Conservation (phyloP, 2,888 invertebrate species). For the Anthophora plumipes region DNA sequence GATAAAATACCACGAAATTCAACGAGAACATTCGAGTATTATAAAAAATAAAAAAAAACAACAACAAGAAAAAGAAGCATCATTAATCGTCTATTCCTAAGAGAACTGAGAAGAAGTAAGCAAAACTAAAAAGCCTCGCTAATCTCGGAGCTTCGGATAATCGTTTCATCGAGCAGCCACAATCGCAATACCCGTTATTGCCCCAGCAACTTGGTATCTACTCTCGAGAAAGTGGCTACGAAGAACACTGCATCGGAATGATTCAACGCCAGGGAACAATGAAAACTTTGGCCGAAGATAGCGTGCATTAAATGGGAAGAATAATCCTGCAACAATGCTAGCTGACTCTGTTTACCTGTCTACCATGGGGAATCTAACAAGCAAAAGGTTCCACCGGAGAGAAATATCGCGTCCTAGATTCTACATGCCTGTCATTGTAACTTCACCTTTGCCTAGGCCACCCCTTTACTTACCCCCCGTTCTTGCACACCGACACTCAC, state of each 20-base stretch:
- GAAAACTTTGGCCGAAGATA: conserved; percentile 56
- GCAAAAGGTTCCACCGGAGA: conserved; percentile 4
- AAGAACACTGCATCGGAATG: conserved; percentile 50
- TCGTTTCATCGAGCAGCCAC: conserved; percentile 24
- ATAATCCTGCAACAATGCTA: conserved; percentile 56
- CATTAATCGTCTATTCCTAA: conserved; percentile 19
- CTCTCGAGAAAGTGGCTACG: conserved; percentile 38
- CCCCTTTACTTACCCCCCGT: neutral
- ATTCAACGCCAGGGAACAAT: conserved; percentile 55
- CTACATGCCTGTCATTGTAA: conserved; percentile 37
- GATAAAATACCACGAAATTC: neutral
- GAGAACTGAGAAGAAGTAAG: neutral
- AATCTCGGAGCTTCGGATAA: conserved; percentile 17
- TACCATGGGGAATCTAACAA: conserved; percentile 29
- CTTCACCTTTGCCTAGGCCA: conserved; percentile 20
- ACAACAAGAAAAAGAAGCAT: neutral
- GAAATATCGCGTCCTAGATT: conserved; percentile 52
- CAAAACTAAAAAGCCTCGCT: conserved; percentile 12
- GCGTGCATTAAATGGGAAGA: conserved; percentile 50
- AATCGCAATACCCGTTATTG: conserved; percentile 47
- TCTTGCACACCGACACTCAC: neutral
- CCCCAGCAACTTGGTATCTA: conserved; percentile 43
- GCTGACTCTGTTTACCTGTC: conserved; percentile 48
- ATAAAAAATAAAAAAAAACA: neutral
- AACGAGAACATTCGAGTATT: neutral